These are phyloP conservation scores for Micropterix aruncella DNA, from an alignment of 2,888 invertebrate genomes.

Conservation along the genomic window DNA sequence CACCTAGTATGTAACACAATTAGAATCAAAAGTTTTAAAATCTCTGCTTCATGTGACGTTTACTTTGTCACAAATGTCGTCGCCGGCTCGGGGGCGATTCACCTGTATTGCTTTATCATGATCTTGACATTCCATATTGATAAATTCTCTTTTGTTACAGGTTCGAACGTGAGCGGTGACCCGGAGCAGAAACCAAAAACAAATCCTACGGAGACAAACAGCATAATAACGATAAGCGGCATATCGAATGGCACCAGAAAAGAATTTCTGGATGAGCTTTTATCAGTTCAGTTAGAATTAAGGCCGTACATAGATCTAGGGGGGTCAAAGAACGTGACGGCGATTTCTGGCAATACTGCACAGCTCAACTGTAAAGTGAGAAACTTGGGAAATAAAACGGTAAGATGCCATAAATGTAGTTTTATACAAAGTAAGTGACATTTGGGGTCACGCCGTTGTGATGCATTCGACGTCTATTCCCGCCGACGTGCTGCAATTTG, in stretches of 20 bases:
- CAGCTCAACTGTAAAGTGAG: slow-evolving; percentile 44
- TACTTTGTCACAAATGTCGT: too few species aligned
- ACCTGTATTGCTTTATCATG: too few species aligned
- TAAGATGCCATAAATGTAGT: too few species aligned
- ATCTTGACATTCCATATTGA: too few species aligned
- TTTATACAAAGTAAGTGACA: too few species aligned
- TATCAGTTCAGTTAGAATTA: slow-evolving; percentile 15
- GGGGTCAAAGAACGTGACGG: slow-evolving; percentile 47
- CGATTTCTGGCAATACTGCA: slow-evolving; percentile 46
- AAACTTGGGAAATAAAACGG: slow-evolving; percentile 48
- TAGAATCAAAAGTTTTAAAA: too few species aligned
- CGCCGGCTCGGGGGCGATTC: too few species aligned
- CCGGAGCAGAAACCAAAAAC: background rate
- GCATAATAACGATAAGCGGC: background rate
- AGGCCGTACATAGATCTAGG: slow-evolving; percentile 44
- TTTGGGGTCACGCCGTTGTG: too few species aligned
- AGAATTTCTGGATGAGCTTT: background rate
- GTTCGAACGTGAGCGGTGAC: background rate
- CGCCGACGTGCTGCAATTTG: too few species aligned
- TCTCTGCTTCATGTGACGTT: too few species aligned
- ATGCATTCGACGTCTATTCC: too few species aligned
- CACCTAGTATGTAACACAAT: too few species aligned
- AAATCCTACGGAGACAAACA: background rate
- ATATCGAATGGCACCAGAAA: background rate
- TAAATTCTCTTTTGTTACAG: background rate